phyloP scores from a whole-genome alignment of 2,113 vertebrate species.

The Scortum barcoo region DNA sequence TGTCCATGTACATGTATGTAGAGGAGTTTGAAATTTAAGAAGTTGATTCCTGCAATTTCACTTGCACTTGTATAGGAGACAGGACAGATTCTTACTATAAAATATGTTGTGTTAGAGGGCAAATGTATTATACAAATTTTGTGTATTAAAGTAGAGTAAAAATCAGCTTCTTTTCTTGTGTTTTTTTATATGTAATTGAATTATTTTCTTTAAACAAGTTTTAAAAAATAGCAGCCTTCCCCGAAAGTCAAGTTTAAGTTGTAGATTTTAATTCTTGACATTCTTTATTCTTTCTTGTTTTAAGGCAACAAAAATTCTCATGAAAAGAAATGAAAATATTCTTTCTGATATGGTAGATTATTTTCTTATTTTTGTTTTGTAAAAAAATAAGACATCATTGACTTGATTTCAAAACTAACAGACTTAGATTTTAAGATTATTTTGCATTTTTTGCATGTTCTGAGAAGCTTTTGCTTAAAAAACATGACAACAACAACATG shows the following conservation, averaged over 20 bases:
- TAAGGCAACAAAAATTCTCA: background rate
- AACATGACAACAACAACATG: background rate
- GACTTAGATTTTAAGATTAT: too few species aligned
- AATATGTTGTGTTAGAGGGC: background rate
- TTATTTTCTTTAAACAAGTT: background rate
- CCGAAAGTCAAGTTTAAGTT: background rate
- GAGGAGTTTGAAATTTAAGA: background rate
- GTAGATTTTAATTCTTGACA: background rate
- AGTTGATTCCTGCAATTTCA: slow-evolving; percentile 4
- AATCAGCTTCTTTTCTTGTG: background rate
- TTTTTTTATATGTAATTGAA: background rate
- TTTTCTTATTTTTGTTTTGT: too few species aligned
- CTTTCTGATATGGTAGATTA: background rate
- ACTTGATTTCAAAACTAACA: background rate
- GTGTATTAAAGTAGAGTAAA: background rate
- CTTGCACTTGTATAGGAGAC: background rate
- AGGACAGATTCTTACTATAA: background rate
- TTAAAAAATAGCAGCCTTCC: background rate
- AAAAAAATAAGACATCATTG: background rate
- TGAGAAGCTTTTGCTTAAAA: background rate
- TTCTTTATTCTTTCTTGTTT: background rate
- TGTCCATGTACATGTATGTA: background rate
- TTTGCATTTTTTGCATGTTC: background rate
- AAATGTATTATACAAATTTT: background rate
- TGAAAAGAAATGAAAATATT: background rate